A percentile compares a stretch with the other conserved stretches of the same genome.
These are phyloP conservation scores for Lagocephalus sceleratus DNA, from an alignment of 2,797 vertebrate species.

Conservation along the genomic window DNA sequence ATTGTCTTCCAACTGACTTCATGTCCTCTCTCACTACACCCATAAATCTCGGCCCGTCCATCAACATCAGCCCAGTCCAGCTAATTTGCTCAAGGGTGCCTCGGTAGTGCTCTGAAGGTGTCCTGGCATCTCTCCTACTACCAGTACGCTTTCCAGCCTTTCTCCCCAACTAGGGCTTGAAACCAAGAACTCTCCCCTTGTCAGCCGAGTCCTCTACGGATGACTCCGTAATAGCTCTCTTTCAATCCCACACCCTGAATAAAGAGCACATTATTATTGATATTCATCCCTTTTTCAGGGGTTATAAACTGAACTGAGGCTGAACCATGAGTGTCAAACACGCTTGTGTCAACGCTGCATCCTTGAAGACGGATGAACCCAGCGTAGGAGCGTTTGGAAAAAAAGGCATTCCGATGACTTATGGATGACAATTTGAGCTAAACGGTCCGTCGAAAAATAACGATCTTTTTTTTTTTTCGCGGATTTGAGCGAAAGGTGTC, in stretches of 20 bases:
- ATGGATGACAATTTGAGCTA: constrained; percentile 55
- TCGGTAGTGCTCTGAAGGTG: too few relatives aligned
- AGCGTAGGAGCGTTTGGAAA: constrained; percentile 66
- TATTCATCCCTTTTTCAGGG: constrained; percentile 53
- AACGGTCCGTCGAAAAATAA: constrained; percentile 60
- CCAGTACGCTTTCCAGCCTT: too few relatives aligned
- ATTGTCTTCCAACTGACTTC: too few relatives aligned
- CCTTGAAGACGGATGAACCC: constrained; percentile 66
- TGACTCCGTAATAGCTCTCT: too few relatives aligned
- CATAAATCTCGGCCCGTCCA: too few relatives aligned
- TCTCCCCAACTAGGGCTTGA: too few relatives aligned
- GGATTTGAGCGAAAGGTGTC: constrained; percentile 18
- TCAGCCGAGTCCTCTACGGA: too few relatives aligned
- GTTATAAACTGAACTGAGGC: constrained; percentile 29
- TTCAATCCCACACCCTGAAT: constrained; percentile 16
- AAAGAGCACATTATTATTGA: constrained; percentile 28
- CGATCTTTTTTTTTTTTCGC: constrained; percentile 2
- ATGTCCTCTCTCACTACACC: too few relatives aligned
- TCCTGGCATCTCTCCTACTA: too few relatives aligned
- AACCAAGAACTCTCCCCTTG: too few relatives aligned
- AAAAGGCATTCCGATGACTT: constrained; percentile 69
- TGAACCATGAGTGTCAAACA: constrained; percentile 33
- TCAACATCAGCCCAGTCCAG: too few relatives aligned
- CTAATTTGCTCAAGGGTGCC: too few relatives aligned
- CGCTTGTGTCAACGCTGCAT: constrained; percentile 56